Conservation (phyloP, 1,140 invertebrate genomes). For the Colletes gigas region DNA sequence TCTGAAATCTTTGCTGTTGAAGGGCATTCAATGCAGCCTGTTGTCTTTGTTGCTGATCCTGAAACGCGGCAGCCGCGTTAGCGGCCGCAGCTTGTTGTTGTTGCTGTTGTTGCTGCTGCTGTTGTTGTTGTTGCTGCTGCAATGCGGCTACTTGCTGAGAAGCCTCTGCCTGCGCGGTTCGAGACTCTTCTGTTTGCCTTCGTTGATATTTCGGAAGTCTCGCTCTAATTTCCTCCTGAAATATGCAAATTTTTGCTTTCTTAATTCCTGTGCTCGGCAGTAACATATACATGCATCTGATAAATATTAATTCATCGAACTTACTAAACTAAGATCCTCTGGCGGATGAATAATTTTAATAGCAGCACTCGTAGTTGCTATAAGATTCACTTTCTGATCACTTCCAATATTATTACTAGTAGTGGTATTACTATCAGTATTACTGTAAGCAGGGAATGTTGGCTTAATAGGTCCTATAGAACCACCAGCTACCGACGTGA, state of each 20-base stretch:
- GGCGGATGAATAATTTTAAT: slow-evolving; percentile 97
- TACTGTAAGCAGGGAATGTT: slow-evolving; percentile 88
- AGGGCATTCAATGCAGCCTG: slow-evolving; percentile 75
- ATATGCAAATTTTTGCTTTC: slow-evolving; percentile 11
- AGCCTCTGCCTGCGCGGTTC: slow-evolving; percentile 82
- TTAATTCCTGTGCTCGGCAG: neutral
- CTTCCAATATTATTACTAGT: slow-evolving; percentile 73
- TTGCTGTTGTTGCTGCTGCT: slow-evolving; percentile 69
- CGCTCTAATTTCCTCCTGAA: slow-evolving; percentile 91
- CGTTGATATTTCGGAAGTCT: slow-evolving; percentile 88
- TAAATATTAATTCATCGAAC: slow-evolving; percentile 57
- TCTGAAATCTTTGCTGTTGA: slow-evolving; percentile 74
- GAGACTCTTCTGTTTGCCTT: slow-evolving; percentile 80
- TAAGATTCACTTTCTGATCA: slow-evolving; percentile 86
- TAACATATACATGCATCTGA: neutral
- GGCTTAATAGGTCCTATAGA: slow-evolving; percentile 84
- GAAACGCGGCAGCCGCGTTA: slow-evolving; percentile 75
- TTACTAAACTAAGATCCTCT: slow-evolving; percentile 94
- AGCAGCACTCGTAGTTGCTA: slow-evolving; percentile 90
- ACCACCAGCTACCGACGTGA: slow-evolving; percentile 80
- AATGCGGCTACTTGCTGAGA: slow-evolving; percentile 79
- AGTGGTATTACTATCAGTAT: slow-evolving; percentile 73
- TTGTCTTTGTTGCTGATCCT: slow-evolving; percentile 79
- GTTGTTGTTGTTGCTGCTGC: slow-evolving; percentile 72
- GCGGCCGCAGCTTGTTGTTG: slow-evolving; percentile 70